Percentiles rank a stretch among this genome's conserved stretches.
Evolutionary conservation across 2,888 invertebrate genomes (phyloP).

Genomic region (Eudemis profundana): DNA sequence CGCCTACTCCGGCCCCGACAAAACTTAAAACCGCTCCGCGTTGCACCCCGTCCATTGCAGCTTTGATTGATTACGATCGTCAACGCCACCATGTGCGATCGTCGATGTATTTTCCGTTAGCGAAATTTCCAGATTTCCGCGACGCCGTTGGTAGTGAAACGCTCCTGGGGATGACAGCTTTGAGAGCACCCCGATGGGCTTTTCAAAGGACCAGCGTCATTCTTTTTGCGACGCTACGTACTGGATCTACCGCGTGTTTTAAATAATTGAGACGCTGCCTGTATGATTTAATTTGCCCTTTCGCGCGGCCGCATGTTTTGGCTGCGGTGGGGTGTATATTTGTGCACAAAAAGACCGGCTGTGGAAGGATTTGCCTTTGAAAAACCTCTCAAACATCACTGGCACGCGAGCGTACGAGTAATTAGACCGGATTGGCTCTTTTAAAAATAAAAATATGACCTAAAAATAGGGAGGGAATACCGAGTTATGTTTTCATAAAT

Average conservation of each 20-base stretch:
- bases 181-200: slow-evolving; percentile 78
- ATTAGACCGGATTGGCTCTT: slow-evolving; percentile 25
- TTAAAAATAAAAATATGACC: slow-evolving; percentile 4
- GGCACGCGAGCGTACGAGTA: slow-evolving; percentile 9
- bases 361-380: slow-evolving; percentile 54
- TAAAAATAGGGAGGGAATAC: not conserved
- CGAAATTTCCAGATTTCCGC: slow-evolving; percentile 53
- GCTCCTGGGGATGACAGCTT: slow-evolving; percentile 82
- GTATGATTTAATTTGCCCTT: slow-evolving; percentile 83
- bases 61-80: slow-evolving; percentile 59
- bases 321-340: slow-evolving; percentile 60
- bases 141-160: slow-evolving; percentile 69
- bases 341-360: slow-evolving; percentile 54
- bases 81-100: slow-evolving; percentile 50
- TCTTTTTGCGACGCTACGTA: slow-evolving; percentile 77
- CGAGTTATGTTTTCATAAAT: not conserved
- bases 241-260: slow-evolving; percentile 71
- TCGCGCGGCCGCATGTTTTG: slow-evolving; percentile 68
- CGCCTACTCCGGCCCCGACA: slow-evolving; percentile 67
- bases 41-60: slow-evolving; percentile 66
- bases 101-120: slow-evolving; percentile 59
- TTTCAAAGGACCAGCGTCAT: slow-evolving; percentile 82
- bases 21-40: slow-evolving; percentile 54
- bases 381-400: slow-evolving; percentile 27
- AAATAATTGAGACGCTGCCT: slow-evolving; percentile 80